A percentile compares a stretch with the other conserved stretches of the same genome.
phyloP scores from a whole-genome alignment of 2,888 invertebrate genomes.

The Quadroppia sp. region DNA sequence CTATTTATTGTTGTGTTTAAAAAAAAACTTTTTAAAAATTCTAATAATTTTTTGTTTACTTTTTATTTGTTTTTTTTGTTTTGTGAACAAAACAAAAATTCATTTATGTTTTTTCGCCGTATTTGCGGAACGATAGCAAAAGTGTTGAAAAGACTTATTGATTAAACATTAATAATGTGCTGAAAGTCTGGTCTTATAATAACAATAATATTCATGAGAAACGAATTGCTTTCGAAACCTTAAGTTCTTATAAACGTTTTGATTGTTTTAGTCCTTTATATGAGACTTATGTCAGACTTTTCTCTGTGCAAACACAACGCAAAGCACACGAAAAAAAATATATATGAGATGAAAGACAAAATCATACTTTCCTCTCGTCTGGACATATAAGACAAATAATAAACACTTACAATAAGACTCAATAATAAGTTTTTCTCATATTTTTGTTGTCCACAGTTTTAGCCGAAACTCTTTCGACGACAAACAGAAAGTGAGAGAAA shows the following conservation, averaged over 20 bases:
- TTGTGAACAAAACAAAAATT: too few species aligned
- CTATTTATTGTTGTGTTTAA: too few species aligned
- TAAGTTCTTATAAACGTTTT: background rate
- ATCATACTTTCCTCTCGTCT: background rate
- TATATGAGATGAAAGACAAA: too few species aligned
- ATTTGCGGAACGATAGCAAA: background rate
- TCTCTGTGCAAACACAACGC: background rate
- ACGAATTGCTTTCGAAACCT: background rate
- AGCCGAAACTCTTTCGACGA: background rate
- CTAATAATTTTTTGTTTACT: too few species aligned
- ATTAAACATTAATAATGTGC: slow-evolving; percentile 12
- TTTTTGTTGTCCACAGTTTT: background rate
- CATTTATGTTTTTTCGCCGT: too few species aligned
- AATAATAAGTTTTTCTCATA: slow-evolving; percentile 1
- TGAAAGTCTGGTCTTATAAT: background rate
- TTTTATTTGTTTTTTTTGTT: too few species aligned
- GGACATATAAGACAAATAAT: background rate
- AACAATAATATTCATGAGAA: background rate
- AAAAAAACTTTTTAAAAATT: too few species aligned
- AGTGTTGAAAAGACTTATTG: background rate
- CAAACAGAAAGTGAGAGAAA: background rate
- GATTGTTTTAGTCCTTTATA: slow-evolving; percentile 11
- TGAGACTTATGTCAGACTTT: slow-evolving; percentile 19
- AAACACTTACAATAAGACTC: background rate
- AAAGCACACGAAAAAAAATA: background rate